These are phyloP conservation scores for Dyspetes luteomarginatus DNA, from an alignment of 2,888 invertebrate species.

Conservation along the genomic window DNA sequence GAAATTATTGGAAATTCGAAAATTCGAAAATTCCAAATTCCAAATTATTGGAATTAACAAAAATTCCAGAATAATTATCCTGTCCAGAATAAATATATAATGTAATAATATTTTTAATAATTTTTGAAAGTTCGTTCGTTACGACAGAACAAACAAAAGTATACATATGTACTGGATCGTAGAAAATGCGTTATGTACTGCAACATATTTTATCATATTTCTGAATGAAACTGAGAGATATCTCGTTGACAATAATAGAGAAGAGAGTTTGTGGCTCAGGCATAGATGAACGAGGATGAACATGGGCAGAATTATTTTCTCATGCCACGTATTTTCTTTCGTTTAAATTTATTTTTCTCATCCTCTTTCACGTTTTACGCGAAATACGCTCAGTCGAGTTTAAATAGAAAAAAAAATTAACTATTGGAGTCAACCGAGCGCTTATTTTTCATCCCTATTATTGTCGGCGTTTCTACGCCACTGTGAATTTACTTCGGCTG, in stretches of 20 bases:
- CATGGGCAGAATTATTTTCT: slow-evolving; percentile 10
- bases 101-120: no score
- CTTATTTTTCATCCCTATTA: slow-evolving; percentile 37
- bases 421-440: slow-evolving; percentile 46
- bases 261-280: no score
- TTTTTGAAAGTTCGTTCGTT: not conserved
- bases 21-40: no score
- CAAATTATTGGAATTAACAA: no score
- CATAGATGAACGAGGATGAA: not conserved
- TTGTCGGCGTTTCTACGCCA: slow-evolving; percentile 6
- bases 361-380: slow-evolving; percentile 6
- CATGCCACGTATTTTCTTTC: not conserved
- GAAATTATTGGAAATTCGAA: no score
- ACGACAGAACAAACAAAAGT: not conserved
- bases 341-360: slow-evolving; percentile 6
- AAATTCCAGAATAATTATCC: no score
- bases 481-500: slow-evolving; percentile 30
- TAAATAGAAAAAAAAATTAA: slow-evolving; percentile 46
- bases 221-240: no score
- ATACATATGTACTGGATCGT: not conserved
- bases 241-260: no score
- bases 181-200: not conserved
- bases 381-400: slow-evolving; percentile 31
- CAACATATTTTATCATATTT: no score
- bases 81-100: no score